Evolutionary conservation across 2,888 invertebrate genomes (phyloP).

Genomic region (Nezara viridula): DNA sequence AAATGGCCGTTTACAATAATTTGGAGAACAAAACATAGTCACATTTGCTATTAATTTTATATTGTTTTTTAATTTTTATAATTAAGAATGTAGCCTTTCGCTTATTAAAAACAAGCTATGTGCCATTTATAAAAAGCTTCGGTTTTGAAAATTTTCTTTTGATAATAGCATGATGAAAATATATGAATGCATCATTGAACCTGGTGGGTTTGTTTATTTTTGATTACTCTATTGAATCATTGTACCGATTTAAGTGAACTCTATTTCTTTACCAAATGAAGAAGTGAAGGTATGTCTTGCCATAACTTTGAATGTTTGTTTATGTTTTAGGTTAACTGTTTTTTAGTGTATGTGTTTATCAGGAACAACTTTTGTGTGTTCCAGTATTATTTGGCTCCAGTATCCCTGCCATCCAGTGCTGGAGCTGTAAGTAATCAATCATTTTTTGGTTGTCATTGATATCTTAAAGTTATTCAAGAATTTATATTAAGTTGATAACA

Average conservation of each 20-base stretch:
- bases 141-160: not conserved
- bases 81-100: slow-evolving; percentile 56
- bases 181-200: slow-evolving; percentile 55
- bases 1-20: slow-evolving; percentile 66
- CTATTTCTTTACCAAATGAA: slow-evolving; percentile 40
- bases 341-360: slow-evolving; percentile 50
- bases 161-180: slow-evolving; percentile 52
- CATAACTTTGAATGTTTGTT: slow-evolving; percentile 51
- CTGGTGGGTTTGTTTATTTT: slow-evolving; percentile 57
- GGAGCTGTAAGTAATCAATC: slow-evolving; percentile 63
- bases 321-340: slow-evolving; percentile 58
- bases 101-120: slow-evolving; percentile 30
- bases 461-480: not conserved
- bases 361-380: slow-evolving; percentile 58
- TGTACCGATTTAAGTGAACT: not conserved
- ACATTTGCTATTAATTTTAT: slow-evolving; percentile 52
- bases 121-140: slow-evolving; percentile 49
- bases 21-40: slow-evolving; percentile 63
- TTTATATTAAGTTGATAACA: not conserved
- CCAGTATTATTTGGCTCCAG: slow-evolving; percentile 62
- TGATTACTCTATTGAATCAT: slow-evolving; percentile 19
- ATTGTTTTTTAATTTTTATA: slow-evolving; percentile 52
- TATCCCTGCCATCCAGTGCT: slow-evolving; percentile 64
- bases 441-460: not conserved
- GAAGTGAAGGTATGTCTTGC: slow-evolving; percentile 47